Conservation (phyloP, 2,888 invertebrate species). For the Ceriagrion tenellum region DNA sequence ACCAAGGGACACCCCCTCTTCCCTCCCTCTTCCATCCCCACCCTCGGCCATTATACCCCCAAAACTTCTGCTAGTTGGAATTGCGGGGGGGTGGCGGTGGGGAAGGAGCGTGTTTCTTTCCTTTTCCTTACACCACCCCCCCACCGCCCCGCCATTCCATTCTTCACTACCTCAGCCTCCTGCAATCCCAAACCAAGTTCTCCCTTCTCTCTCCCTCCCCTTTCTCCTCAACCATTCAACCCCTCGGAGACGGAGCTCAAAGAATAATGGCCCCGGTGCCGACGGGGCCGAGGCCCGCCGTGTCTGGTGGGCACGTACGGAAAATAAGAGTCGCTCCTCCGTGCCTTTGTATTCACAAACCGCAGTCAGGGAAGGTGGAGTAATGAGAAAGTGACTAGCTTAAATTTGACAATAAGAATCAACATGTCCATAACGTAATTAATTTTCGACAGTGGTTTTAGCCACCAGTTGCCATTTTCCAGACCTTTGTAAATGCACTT, state of each 20-base stretch:
- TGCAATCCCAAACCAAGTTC: neutral
- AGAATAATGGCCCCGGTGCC: constrained; percentile 3
- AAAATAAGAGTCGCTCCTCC: neutral
- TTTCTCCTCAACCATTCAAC: neutral
- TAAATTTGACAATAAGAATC: no score
- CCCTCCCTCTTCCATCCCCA: neutral
- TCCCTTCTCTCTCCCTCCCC: neutral
- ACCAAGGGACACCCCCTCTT: neutral
- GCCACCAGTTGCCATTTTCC: no score
- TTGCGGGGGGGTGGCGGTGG: neutral
- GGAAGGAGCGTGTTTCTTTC: neutral
- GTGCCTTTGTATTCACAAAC: neutral
- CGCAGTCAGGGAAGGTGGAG: neutral
- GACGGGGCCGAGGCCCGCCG: neutral
- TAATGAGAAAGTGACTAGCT: no score
- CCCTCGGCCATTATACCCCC: neutral
- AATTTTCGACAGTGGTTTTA: no score
- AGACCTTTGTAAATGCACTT: no score
- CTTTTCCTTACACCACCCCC: neutral
- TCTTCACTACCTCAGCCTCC: neutral
- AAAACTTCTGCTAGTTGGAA: neutral
- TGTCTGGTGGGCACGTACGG: neutral
- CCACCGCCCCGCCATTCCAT: neutral
- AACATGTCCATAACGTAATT: no score
- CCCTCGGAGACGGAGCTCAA: neutral